Evolutionary conservation across 2,113 vertebrate genomes (phyloP), one percentile per base, ranked within the genome.

Genomic region (Pluvianellus socialis): DNA sequence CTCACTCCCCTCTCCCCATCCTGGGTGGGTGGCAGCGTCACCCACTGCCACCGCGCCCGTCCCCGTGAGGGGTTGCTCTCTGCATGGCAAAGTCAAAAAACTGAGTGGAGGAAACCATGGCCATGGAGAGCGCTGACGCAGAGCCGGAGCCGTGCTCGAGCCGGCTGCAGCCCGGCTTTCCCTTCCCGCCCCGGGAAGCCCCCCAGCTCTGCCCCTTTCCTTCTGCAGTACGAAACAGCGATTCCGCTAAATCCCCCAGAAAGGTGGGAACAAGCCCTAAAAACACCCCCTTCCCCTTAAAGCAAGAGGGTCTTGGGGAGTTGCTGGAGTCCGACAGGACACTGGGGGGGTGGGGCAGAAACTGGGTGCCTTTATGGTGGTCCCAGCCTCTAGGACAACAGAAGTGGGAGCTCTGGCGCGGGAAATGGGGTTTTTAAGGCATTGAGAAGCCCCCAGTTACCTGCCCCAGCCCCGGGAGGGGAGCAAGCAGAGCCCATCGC

Each of bases 71-170:
- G 49, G 47, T 4, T 58, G 30, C 3, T 40, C 55, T 45, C 23
- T 40, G 16, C n/a, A 12, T 4, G 35, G 53, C 74, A 56, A 12
- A 62, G 75, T 79, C 9, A 9, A 45, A 71, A 16, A 3, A 4
- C 0, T 7, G 1, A 58, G 66, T 6, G 17, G 50, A 67, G 75
- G 83, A 75, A 86, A 26, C 38, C 58, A 14, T 4, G 5, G 81
- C 59, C 21, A 0, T 1, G 33, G 58, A 30, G 21, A 53, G 50
- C 0, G 0, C 65, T 85, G 94, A 70, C 1, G 6, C 55, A 66
- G 94, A n/a, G 55, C 32, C 0, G 0, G 70, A 65, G 74, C 86
- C 2, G 1, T 3, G 74, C 80, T 44, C 0, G 4, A 3, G 4
- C 28, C 8, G 4, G 21, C 49, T 11, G 22, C 49, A 49, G 49